Evolutionary conservation across 1,140 invertebrate species (phyloP).

Genomic region (Mamestra configurata): DNA sequence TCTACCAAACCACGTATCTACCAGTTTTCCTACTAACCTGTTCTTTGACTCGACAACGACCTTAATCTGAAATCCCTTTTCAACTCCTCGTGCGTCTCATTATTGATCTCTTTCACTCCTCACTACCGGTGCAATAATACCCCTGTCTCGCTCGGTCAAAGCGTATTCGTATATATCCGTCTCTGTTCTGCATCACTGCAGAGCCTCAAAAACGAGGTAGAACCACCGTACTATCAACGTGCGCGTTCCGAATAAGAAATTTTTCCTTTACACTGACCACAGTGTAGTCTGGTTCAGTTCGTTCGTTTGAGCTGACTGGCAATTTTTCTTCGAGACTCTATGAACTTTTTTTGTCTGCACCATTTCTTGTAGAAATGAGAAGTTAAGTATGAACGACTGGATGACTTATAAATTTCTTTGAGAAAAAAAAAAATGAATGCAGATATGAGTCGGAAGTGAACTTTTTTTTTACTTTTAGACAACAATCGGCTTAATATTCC

Average conservation of each 20-base stretch:
- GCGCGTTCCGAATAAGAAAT: slow-evolving; percentile 77
- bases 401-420: slow-evolving; percentile 57
- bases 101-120: slow-evolving; percentile 88
- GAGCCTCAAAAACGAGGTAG: slow-evolving; percentile 87
- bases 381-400: slow-evolving; percentile 46
- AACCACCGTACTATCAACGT: slow-evolving; percentile 79
- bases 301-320: slow-evolving; percentile 43
- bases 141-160: slow-evolving; percentile 64
- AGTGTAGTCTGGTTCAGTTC: slow-evolving; percentile 58
- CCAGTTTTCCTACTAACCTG: slow-evolving; percentile 70
- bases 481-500: slow-evolving; percentile 48
- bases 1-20: slow-evolving; percentile 50
- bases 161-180: slow-evolving; percentile 61
- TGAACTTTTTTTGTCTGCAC: slow-evolving; percentile 28
- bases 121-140: slow-evolving; percentile 87
- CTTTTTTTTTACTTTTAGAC: slow-evolving; percentile 20
- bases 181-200: slow-evolving; percentile 82
- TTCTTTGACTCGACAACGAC: slow-evolving; percentile 86
- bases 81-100: slow-evolving; percentile 87
- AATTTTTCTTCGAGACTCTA: slow-evolving; percentile 52
- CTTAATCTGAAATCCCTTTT: slow-evolving; percentile 88
- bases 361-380: slow-evolving; percentile 32
- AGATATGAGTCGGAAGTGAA: slow-evolving; percentile 23
- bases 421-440: slow-evolving; percentile 51
- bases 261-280: slow-evolving; percentile 75